A percentile compares a stretch with the other conserved stretches of the same genome.
Conservation (phyloP, 2,888 invertebrate species). For the Biston betularia region DNA sequence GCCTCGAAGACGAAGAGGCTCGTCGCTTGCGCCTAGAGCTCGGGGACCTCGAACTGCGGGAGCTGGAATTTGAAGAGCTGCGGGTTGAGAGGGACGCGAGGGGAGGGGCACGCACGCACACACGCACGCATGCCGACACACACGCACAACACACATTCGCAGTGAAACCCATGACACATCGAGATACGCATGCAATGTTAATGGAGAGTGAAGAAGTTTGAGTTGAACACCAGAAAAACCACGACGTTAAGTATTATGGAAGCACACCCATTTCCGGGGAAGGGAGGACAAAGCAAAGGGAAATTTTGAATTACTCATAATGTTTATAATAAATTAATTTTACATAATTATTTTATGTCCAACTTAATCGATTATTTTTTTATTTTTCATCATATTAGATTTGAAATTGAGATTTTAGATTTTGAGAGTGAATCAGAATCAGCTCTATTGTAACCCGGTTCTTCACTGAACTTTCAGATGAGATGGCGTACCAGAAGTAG, state of each 20-base stretch:
- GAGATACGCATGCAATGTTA: conserved; percentile 65
- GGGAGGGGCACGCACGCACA: conserved; percentile 47
- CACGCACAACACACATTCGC: conserved; percentile 31
- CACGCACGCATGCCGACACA: conserved; percentile 40
- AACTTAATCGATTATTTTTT: too few species aligned
- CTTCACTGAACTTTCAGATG: too few species aligned
- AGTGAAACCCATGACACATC: conserved; percentile 6
- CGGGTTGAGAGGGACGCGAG: conserved; percentile 73
- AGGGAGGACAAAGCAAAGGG: conserved; percentile 63
- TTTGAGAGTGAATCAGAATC: too few species aligned
- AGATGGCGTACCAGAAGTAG: too few species aligned
- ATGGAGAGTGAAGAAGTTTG: conserved; percentile 61
- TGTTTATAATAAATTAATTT: neutral
- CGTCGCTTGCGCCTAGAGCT: conserved; percentile 75
- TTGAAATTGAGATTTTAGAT: too few species aligned
- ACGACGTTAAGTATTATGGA: conserved; percentile 72
- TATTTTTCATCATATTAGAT: too few species aligned
- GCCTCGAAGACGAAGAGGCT: conserved; percentile 78
- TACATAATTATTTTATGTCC: neutral
- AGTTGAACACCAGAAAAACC: conserved; percentile 72
- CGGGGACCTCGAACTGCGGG: conserved; percentile 79
- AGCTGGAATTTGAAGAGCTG: conserved; percentile 87
- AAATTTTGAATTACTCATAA: conserved; percentile 55
- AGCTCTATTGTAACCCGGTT: too few species aligned
- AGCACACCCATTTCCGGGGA: conserved; percentile 72